Percentiles rank a stretch among this genome's conserved stretches.
Conservation (phyloP, 2,888 invertebrate species). For the Sinohyriopsis cumingii region DNA sequence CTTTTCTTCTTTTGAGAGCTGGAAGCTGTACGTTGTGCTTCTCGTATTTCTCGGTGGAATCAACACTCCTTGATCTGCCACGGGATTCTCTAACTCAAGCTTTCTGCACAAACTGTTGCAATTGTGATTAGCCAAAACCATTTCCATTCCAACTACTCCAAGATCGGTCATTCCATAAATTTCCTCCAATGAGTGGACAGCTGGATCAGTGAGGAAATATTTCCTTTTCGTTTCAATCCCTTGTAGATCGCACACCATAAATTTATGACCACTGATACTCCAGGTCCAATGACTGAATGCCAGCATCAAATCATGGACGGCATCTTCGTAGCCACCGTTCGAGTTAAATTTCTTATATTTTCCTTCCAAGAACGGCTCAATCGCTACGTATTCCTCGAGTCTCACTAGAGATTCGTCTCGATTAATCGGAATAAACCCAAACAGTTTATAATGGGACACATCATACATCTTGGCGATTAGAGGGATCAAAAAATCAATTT, state of each 20-base stretch:
- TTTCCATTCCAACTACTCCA: slow-evolving; percentile 37
- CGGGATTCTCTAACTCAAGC: slow-evolving; percentile 30
- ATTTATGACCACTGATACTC: slow-evolving; percentile 30
- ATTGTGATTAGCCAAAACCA: slow-evolving; percentile 31
- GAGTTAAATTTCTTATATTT: slow-evolving; percentile 37
- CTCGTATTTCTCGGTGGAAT: slow-evolving; percentile 11
- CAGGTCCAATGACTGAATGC: slow-evolving; percentile 44
- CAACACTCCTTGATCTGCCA: slow-evolving; percentile 10
- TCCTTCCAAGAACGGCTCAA: slow-evolving; percentile 35
- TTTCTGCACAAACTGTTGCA: slow-evolving; percentile 35
- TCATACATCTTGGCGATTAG: slow-evolving; percentile 35
- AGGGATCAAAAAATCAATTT: slow-evolving; percentile 31
- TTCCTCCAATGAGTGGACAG: slow-evolving; percentile 35
- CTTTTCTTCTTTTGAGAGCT: slow-evolving; percentile 25
- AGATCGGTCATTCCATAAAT: slow-evolving; percentile 38
- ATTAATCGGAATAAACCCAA: slow-evolving; percentile 27
- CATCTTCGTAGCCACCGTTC: slow-evolving; percentile 31
- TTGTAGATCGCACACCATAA: slow-evolving; percentile 37
- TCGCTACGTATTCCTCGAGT: slow-evolving; percentile 32
- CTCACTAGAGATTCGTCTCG: slow-evolving; percentile 26
- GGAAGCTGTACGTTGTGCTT: slow-evolving; percentile 30
- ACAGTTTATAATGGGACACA: slow-evolving; percentile 33
- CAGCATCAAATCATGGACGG: slow-evolving; percentile 23
- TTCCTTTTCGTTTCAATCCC: slow-evolving; percentile 29
- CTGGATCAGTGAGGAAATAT: slow-evolving; percentile 36